Conservation (phyloP, 2,113 vertebrate species). For the Galbula dea region DNA sequence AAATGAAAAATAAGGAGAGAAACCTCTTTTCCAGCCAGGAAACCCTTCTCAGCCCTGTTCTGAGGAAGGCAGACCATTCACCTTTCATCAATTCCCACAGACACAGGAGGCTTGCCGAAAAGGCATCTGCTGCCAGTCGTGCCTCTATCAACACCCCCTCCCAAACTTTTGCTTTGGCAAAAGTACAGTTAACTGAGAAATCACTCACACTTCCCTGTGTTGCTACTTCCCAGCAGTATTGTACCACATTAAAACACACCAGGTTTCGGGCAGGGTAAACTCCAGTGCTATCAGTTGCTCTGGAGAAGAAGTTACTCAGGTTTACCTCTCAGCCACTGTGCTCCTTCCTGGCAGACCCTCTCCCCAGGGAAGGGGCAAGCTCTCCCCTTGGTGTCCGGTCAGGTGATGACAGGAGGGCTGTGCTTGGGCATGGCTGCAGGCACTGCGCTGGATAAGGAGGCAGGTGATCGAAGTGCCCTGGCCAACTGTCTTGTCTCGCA, state of each 20-base stretch:
- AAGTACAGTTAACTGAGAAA: background rate
- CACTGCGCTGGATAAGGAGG: background rate
- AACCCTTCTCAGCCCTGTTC: background rate
- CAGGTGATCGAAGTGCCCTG: background rate
- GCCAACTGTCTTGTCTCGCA: background rate
- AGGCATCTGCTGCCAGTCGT: background rate
- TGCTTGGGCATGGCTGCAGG: background rate
- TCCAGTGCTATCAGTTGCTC: rapidly evolving
- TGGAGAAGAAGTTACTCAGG: background rate
- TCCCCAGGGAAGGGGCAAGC: background rate
- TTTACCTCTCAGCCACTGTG: background rate
- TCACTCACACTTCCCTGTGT: rapidly evolving
- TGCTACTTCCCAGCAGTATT: background rate
- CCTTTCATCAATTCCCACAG: background rate
- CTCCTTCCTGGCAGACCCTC: background rate
- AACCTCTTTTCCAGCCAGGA: background rate
- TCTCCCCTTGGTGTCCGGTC: background rate
- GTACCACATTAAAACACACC: background rate
- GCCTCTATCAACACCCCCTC: background rate
- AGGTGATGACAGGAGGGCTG: background rate
- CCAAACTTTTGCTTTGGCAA: background rate
- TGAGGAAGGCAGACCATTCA: rapidly evolving
- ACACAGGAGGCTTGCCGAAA: background rate
- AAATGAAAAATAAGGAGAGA: background rate
- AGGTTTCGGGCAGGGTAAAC: background rate